phyloP scores from a whole-genome alignment of 1,140 invertebrate species.

The Delia radicum region DNA sequence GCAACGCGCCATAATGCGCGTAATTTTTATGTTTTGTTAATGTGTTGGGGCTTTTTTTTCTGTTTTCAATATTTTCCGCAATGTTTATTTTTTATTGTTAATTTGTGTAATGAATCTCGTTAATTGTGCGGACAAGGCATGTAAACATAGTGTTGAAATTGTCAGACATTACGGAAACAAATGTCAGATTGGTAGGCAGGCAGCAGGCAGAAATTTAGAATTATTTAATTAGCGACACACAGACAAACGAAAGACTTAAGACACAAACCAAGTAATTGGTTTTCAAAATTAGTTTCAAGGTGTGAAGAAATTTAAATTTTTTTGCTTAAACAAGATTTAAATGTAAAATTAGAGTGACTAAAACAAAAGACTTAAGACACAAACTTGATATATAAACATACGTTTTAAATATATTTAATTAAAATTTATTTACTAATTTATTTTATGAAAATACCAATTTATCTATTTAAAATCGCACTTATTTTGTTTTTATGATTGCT shows the following conservation, averaged over 20 bases:
- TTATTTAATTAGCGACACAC: too few relatives aligned
- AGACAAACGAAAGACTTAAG: background rate
- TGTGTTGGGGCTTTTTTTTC: background rate
- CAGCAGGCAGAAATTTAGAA: too few relatives aligned
- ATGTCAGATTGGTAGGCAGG: background rate
- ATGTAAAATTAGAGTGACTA: too few relatives aligned
- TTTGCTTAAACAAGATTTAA: background rate
- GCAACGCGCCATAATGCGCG: background rate
- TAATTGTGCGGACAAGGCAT: background rate
- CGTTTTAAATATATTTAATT: too few relatives aligned
- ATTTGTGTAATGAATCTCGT: background rate
- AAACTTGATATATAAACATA: background rate
- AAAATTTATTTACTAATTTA: too few relatives aligned
- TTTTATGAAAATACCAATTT: too few relatives aligned
- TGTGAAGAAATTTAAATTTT: too few relatives aligned
- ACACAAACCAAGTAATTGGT: background rate
- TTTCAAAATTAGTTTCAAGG: too few relatives aligned
- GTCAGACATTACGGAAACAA: background rate
- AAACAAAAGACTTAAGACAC: constrained; percentile 1
- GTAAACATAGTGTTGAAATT: background rate
- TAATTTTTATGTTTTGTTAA: background rate
- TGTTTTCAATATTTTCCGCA: constrained; percentile 4
- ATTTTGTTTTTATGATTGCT: background rate
- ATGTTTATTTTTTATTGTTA: background rate
- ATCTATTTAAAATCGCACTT: too few relatives aligned